Conservation (phyloP, 1,140 invertebrate species). For the Hesperophylax magnus region DNA sequence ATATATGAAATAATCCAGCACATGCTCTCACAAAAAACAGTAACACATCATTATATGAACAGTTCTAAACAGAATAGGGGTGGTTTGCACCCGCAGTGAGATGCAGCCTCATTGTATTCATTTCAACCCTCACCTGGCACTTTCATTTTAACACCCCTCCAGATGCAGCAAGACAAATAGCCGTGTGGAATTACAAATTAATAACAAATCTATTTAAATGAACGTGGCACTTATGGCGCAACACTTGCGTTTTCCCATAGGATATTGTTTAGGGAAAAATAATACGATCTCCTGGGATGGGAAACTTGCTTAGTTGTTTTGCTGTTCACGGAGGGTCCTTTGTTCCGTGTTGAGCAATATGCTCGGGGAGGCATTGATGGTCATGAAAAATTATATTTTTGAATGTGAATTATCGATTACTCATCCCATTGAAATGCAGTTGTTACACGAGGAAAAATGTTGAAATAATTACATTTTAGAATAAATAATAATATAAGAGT, state of each 20-base stretch:
- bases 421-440: background rate
- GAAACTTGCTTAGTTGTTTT: background rate
- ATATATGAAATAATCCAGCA: no score
- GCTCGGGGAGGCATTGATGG: background rate
- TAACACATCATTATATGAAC: no score
- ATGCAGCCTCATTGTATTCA: constrained; percentile 31
- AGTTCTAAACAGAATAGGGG: background rate
- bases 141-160: constrained; percentile 41
- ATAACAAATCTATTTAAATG: constrained; percentile 52
- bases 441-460: background rate
- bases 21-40: no score
- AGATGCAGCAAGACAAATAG: constrained; percentile 31
- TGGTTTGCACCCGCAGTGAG: background rate
- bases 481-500: background rate
- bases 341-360: background rate
- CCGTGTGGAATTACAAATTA: constrained; percentile 52
- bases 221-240: background rate
- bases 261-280: background rate
- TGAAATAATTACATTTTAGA: background rate
- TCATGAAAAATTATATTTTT: no score
- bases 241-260: constrained; percentile 37
- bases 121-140: constrained; percentile 35
- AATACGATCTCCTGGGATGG: constrained; percentile 8
- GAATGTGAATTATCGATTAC: no score
- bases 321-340: background rate